Conservation (phyloP, 2,113 vertebrate genomes). For the Platichthys flesus region DNA sequence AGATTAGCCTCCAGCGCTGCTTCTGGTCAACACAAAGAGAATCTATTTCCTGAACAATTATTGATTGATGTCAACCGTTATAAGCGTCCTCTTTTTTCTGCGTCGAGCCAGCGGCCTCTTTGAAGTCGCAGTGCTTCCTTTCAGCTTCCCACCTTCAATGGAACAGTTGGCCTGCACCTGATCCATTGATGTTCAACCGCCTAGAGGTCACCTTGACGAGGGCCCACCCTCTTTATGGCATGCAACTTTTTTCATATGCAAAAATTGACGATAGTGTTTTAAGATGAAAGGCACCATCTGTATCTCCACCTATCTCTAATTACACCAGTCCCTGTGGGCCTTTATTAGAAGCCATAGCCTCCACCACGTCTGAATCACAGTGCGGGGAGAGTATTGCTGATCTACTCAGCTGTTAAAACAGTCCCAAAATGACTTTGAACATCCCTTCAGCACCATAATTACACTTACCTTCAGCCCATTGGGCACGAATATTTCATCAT, state of each 20-base stretch:
- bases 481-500: conserved; percentile 52
- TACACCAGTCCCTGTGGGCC: conserved; percentile 24
- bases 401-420: conserved; percentile 63
- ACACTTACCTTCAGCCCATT: not conserved
- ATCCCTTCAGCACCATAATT: conserved; percentile 57
- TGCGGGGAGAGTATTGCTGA: conserved; percentile 22
- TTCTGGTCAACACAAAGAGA: conserved; percentile 52
- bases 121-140: conserved; percentile 63
- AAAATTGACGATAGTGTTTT: conserved; percentile 46
- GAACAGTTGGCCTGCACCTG: conserved; percentile 66
- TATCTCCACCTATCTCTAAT: conserved; percentile 18
- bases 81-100: conserved; percentile 50
- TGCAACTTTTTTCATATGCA: conserved; percentile 61
- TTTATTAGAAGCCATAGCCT: conserved; percentile 20
- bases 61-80: conserved; percentile 72
- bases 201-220: conserved; percentile 59
- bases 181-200: conserved; percentile 69
- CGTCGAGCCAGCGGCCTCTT: conserved; percentile 57
- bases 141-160: conserved; percentile 51
- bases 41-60: conserved; percentile 53
- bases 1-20: conserved; percentile 48
- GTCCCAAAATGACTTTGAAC: conserved; percentile 41
- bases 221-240: conserved; percentile 25
- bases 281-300: conserved; percentile 55
- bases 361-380: conserved; percentile 27